These are phyloP conservation scores for Trimorus sp. DNA, from an alignment of 2,888 invertebrate species.

Conservation along the genomic window DNA sequence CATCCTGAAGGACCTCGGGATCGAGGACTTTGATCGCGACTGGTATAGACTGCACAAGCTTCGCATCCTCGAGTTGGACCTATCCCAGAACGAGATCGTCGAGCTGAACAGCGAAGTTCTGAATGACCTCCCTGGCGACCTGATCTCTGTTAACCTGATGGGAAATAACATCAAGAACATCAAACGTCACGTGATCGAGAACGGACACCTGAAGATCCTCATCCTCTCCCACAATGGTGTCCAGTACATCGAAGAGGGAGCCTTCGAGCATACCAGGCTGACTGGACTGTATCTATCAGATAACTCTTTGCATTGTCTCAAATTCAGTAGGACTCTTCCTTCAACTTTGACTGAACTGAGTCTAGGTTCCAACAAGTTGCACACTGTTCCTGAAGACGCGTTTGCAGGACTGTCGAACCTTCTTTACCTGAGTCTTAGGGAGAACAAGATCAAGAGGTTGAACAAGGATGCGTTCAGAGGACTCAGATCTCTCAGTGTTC, in stretches of 20 bases:
- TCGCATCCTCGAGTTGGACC: slow-evolving; percentile 65
- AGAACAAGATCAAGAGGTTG: slow-evolving; percentile 65
- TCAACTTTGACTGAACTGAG: slow-evolving; percentile 65
- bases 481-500: slow-evolving; percentile 54
- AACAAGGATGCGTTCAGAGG: slow-evolving; percentile 60
- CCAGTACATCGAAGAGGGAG: slow-evolving; percentile 76
- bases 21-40: slow-evolving; percentile 70
- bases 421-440: slow-evolving; percentile 66
- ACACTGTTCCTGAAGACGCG: slow-evolving; percentile 59
- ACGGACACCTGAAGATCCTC: slow-evolving; percentile 76
- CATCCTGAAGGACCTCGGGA: slow-evolving; percentile 63
- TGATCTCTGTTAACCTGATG: slow-evolving; percentile 67
- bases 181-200: slow-evolving; percentile 70
- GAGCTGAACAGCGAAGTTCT: slow-evolving; percentile 71
- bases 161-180: slow-evolving; percentile 68
- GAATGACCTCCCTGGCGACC: slow-evolving; percentile 71
- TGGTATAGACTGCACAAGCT: slow-evolving; percentile 72
- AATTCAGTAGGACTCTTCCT: slow-evolving; percentile 70
- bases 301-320: slow-evolving; percentile 68
- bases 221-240: slow-evolving; percentile 79
- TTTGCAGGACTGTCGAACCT: slow-evolving; percentile 65
- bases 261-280: slow-evolving; percentile 78
- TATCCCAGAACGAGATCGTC: slow-evolving; percentile 70
- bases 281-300: slow-evolving; percentile 60
- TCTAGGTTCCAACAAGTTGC: slow-evolving; percentile 65